Percentiles rank a stretch among this genome's conserved stretches.
These are phyloP conservation scores for Nephrotoma flavescens DNA, from an alignment of 2,888 invertebrate genomes.

Conservation along the genomic window DNA sequence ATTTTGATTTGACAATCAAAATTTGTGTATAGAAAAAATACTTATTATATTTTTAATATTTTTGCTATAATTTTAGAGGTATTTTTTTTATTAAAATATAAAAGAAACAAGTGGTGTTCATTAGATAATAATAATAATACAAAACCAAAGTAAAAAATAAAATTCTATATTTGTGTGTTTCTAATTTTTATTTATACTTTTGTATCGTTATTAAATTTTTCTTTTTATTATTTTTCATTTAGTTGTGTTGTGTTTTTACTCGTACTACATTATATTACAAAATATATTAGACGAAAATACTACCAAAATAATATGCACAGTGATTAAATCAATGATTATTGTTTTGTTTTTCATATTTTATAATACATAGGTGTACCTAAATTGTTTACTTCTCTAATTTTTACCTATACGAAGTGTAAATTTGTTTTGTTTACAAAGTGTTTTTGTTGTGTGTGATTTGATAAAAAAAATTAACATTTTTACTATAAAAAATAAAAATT, in stretches of 20 bases:
- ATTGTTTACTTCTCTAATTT: not conserved
- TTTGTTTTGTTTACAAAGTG: not conserved
- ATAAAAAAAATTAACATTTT: not conserved
- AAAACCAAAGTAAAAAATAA: not conserved
- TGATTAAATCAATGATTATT: not conserved
- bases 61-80: not conserved
- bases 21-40: not conserved
- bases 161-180: not conserved
- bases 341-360: not conserved
- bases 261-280: not conserved
- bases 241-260: not conserved
- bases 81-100: not conserved
- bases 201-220: not conserved
- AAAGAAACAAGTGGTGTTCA: not conserved
- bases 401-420: not conserved
- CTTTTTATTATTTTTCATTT: not conserved
- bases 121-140: not conserved
- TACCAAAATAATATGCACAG: not conserved
- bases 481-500: not conserved
- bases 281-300: not conserved
- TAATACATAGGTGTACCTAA: not conserved
- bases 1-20: slow-evolving; percentile 1
- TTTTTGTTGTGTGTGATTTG: not conserved
- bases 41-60: not conserved
- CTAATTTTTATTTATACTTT: not conserved